Evolutionary conservation across 2,113 vertebrate species (phyloP), one percentile per base, ranked within the genome.

Genomic region (Raphicerus campestris): DNA sequence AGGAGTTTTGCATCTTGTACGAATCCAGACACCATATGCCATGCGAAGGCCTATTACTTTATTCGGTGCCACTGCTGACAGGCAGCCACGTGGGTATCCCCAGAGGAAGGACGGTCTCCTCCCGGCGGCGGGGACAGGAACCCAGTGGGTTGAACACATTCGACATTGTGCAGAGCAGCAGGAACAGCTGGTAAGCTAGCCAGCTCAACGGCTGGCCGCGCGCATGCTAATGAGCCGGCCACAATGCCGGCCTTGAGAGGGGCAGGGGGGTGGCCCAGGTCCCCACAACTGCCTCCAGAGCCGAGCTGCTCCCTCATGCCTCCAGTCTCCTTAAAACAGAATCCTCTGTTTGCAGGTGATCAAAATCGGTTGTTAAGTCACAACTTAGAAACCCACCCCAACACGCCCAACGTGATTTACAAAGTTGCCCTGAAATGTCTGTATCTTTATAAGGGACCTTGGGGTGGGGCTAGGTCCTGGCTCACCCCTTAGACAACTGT

Each of bases 11-110:
- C 99, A 99, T 99, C 99, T 99, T 99, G 99, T 99, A 99, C 99
- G 99, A 99, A 99, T 99, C 99, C 99, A 99, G 99, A 99, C 99
- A 99, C 99, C 99, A 99, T 99, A 99, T 99, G 99, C 99, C 99
- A 99, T 99, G 99, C 99, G 99, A 99, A 99, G 99, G 99, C 99
- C 99, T 98, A 98, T 99, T 99, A 99, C 99, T 99, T 99, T 99
- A 99, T 99, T 99, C 98, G 98, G 98, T 99, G 99, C 99, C 98
- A 98, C 98, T 96, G 99, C 99, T 99, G 99, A 99, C 98, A 99
- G 99, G 99, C 99, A 98, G 99, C 99, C 99, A 99, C 99, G 99
- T 99, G 99, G 99, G 99, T 99, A 99, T 99, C 98, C 99, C 99
- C 99, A 99, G 99, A 88, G 98, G 99, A 99, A 99, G 98, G 98